Conservation (phyloP, 1,140 invertebrate species). For the Drosophila arawakana region DNA sequence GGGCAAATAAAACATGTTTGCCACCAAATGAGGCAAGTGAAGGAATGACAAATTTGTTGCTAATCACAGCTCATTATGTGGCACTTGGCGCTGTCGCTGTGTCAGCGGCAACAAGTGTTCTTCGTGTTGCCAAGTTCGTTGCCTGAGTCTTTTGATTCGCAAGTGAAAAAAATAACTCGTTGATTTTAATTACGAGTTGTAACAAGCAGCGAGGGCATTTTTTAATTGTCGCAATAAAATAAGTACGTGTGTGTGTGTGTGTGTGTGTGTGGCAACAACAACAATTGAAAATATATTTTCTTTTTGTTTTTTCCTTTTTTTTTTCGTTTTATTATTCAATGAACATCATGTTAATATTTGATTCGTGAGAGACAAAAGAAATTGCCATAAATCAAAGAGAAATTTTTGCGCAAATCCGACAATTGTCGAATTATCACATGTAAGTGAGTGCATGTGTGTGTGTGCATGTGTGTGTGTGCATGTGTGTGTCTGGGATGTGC, state of each 20-base stretch:
- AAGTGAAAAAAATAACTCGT: neutral
- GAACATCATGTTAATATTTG: constrained; percentile 70
- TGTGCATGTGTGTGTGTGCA: constrained; percentile 11
- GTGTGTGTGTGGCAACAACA: constrained; percentile 10
- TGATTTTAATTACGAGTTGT: constrained; percentile 27
- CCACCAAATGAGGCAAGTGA: constrained; percentile 3
- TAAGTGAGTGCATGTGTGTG: constrained; percentile 8
- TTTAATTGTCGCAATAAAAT: constrained; percentile 61
- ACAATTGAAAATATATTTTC: constrained; percentile 16
- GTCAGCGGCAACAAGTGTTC: neutral
- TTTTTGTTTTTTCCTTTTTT: constrained; percentile 20
- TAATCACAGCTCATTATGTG: constrained; percentile 9
- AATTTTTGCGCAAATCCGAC: constrained; percentile 52
- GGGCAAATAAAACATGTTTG: neutral
- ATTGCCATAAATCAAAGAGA: constrained; percentile 77
- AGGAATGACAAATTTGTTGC: constrained; percentile 12
- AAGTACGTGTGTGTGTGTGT: neutral
- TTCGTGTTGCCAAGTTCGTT: constrained; percentile 56
- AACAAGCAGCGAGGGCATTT: constrained; percentile 28
- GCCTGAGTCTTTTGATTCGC: constrained; percentile 74
- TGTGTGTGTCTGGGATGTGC: constrained; percentile 48
- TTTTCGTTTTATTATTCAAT: constrained; percentile 57
- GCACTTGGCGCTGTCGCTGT: neutral
- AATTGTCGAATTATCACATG: constrained; percentile 42
- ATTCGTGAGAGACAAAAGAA: constrained; percentile 70